Conservation (phyloP, 2,797 vertebrate genomes). For the Mus caroli region DNA sequence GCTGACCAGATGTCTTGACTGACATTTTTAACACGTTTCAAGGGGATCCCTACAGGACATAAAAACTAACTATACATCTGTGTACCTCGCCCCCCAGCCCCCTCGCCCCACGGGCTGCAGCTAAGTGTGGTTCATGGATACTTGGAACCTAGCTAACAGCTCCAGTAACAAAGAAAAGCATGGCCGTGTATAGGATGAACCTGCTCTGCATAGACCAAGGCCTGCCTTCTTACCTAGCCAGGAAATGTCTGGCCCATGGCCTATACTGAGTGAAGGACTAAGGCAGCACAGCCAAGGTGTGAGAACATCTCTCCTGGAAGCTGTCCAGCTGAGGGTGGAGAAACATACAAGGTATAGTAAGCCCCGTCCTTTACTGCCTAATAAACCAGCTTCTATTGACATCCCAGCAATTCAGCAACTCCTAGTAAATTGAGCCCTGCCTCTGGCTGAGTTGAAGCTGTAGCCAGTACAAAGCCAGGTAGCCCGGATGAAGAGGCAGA, state of each 20-base stretch:
- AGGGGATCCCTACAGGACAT: slow-evolving; percentile 89
- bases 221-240: not conserved
- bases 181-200: not conserved
- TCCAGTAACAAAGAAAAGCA: slow-evolving; percentile 74
- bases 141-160: slow-evolving; percentile 82
- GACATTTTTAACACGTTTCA: slow-evolving; percentile 91
- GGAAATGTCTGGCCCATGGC: not conserved
- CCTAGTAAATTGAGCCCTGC: slow-evolving; percentile 39
- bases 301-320: not conserved
- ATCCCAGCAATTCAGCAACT: not conserved
- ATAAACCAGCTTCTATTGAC: slow-evolving; percentile 71
- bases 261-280: slow-evolving; percentile 29
- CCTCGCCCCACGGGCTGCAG: slow-evolving; percentile 76
- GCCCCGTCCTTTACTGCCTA: slow-evolving; percentile 66
- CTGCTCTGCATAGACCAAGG: slow-evolving; percentile 30
- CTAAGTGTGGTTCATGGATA: slow-evolving; percentile 80
- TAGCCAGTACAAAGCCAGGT: not conserved
- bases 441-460: slow-evolving; percentile 35
- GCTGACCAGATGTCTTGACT: slow-evolving; percentile 93
- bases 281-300: not conserved
- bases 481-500: not conserved
- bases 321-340: slow-evolving; percentile 18
- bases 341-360: slow-evolving; percentile 63
- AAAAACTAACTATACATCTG: slow-evolving; percentile 91
- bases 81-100: slow-evolving; percentile 82